Evolutionary conservation across 2,113 vertebrate genomes (phyloP).

Genomic region (Dicerorhinus sumatrensis): DNA sequence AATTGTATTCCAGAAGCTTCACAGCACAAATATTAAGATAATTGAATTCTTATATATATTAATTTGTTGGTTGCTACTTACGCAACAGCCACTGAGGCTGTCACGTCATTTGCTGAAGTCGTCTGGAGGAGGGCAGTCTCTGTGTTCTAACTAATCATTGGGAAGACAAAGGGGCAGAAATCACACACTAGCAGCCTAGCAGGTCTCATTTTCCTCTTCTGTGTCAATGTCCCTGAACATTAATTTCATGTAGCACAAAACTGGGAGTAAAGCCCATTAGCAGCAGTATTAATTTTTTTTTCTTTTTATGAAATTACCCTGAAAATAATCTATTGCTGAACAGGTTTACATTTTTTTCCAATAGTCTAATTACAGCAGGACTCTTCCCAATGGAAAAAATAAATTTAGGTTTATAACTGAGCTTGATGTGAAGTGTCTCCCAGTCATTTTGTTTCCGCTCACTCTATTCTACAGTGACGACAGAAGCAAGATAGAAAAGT

Average conservation of each 20-base stretch:
- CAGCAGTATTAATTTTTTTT: background rate
- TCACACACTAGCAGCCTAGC: background rate
- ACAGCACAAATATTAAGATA: background rate
- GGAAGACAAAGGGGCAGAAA: no score
- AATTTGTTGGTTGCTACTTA: background rate
- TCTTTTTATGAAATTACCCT: background rate
- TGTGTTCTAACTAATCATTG: background rate
- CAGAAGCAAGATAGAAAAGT: background rate
- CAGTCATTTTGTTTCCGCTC: background rate
- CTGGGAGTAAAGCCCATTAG: background rate
- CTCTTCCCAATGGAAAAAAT: background rate
- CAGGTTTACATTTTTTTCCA: background rate
- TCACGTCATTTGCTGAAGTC: no score
- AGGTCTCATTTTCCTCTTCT: background rate
- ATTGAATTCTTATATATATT: background rate
- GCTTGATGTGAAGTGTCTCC: background rate
- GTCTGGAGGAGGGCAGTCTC: rapidly evolving
- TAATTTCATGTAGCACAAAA: background rate
- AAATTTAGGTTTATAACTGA: background rate
- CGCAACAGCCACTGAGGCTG: background rate
- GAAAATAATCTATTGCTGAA: background rate
- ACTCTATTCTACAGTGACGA: background rate
- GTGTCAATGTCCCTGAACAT: background rate
- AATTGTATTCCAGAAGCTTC: background rate
- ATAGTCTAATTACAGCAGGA: background rate